Percentiles rank a stretch among this genome's conserved stretches.
phyloP scores from a whole-genome alignment of 2,797 vertebrate genomes.

The Picus viridis region DNA sequence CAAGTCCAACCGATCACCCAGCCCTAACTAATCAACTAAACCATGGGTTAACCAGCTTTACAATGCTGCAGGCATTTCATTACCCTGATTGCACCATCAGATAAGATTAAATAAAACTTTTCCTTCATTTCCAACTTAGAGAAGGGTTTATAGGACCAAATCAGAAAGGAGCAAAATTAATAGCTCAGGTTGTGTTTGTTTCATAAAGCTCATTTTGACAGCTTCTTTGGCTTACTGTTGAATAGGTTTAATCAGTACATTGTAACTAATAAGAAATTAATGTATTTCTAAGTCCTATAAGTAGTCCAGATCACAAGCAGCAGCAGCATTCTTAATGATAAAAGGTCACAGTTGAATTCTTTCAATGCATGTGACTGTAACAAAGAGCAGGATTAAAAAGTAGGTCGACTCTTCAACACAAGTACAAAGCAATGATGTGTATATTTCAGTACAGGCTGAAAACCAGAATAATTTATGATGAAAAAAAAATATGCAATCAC shows the following conservation, averaged over 20 bases:
- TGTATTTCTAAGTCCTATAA: slow-evolving; percentile 73
- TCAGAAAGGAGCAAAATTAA: slow-evolving; percentile 62
- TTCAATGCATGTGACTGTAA: slow-evolving; percentile 62
- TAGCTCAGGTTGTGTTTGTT: slow-evolving; percentile 25
- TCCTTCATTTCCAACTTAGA: slow-evolving; percentile 46
- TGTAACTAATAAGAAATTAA: slow-evolving; percentile 75
- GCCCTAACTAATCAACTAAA: too few relatives aligned
- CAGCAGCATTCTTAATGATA: slow-evolving; percentile 73
- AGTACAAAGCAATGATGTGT: slow-evolving; percentile 7
- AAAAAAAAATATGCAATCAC: neutral
- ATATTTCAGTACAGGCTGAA: neutral
- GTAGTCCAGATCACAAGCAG: slow-evolving; percentile 38
- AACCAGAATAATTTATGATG: neutral
- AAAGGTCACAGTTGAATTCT: slow-evolving; percentile 62
- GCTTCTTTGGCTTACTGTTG: slow-evolving; percentile 67
- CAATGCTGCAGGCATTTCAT: slow-evolving; percentile 40
- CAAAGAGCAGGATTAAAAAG: slow-evolving; percentile 40
- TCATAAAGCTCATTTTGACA: slow-evolving; percentile 49
- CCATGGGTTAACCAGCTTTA: neutral
- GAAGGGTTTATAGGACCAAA: slow-evolving; percentile 49
- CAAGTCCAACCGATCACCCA: too few relatives aligned
- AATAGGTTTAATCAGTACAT: slow-evolving; percentile 49
- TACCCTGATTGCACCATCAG: slow-evolving; percentile 39
- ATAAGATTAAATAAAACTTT: slow-evolving; percentile 55
- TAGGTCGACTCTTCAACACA: slow-evolving; percentile 39